phyloP scores from a whole-genome alignment of 2,888 invertebrate species.

The Exephanes ischioxanthus region DNA sequence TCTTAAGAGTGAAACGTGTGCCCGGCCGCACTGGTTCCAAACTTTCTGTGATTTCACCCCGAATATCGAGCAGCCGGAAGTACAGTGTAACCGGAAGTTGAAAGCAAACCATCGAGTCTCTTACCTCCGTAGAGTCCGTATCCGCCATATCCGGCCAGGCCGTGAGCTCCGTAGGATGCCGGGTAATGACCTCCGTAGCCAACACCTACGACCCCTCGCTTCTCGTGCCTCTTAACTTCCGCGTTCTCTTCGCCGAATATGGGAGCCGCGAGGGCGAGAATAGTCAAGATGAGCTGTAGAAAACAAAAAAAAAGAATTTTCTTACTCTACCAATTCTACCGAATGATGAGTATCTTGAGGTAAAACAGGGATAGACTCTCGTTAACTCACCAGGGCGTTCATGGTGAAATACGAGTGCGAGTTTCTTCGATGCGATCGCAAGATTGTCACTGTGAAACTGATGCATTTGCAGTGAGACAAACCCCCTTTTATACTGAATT shows the following conservation, averaged over 20 bases:
- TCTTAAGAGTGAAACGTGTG: background rate
- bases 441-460: constrained; percentile 78
- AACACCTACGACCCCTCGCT: constrained; percentile 75
- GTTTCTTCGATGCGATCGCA: constrained; percentile 57
- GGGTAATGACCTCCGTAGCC: constrained; percentile 71
- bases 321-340: background rate
- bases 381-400: constrained; percentile 79
- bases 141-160: constrained; percentile 66
- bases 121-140: constrained; percentile 64
- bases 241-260: constrained; percentile 74
- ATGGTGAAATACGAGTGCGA: constrained; percentile 72
- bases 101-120: background rate
- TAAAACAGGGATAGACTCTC: constrained; percentile 1
- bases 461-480: constrained; percentile 75
- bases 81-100: background rate
- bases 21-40: background rate
- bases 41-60: constrained; percentile 22
- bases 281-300: constrained; percentile 72
- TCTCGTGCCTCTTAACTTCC: constrained; percentile 76
- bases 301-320: background rate
- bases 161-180: constrained; percentile 59
- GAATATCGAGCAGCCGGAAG: constrained; percentile 12
- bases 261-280: constrained; percentile 75
- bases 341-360: background rate
- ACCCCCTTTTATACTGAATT: constrained; percentile 80